phyloP scores from a whole-genome alignment of 30 jellyfish, hydroid and myxozoan species.

The Aurelia aurita complex sp. Pacific region DNA sequence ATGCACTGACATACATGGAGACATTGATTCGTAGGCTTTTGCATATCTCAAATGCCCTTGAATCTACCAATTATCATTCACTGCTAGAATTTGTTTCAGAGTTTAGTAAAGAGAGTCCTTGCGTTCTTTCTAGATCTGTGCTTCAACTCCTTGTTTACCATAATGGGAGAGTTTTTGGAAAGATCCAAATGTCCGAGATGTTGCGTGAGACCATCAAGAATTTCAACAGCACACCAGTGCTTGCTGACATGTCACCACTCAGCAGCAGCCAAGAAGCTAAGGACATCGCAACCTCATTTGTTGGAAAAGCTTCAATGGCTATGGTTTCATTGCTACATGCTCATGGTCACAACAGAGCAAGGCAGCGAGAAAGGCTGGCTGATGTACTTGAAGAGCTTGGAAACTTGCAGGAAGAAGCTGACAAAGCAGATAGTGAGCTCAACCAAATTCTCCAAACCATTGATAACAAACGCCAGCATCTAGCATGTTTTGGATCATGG shows the following conservation, averaged over 20 bases:
- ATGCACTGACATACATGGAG: constrained; percentile 54
- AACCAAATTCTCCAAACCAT: constrained; percentile 62
- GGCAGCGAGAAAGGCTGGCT: constrained; percentile 91
- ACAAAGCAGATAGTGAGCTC: constrained; percentile 88
- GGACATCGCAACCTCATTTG: constrained; percentile 63
- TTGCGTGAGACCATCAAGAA: constrained; percentile 72
- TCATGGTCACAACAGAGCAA: constrained; percentile 95
- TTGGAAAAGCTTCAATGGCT: constrained; percentile 62
- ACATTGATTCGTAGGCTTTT: constrained; percentile 34
- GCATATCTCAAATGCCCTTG: constrained; percentile 48
- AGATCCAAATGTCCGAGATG: constrained; percentile 72
- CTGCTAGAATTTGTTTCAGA: constrained; percentile 64
- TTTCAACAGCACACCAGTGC: constrained; percentile 84
- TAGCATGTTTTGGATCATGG: constrained; percentile 97
- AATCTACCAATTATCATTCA: constrained; percentile 64
- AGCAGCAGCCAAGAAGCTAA: constrained; percentile 71
- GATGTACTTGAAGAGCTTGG: constrained; percentile 81
- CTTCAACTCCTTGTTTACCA: constrained; percentile 80
- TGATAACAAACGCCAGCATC: constrained; percentile 91
- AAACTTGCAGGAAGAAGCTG: constrained; percentile 92
- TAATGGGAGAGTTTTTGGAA: constrained; percentile 81
- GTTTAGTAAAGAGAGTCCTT: constrained; percentile 75
- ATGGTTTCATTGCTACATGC: constrained; percentile 75
- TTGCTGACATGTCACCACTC: constrained; percentile 92
- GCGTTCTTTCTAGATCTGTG: constrained; percentile 91